Base-by-base conservation (phyloP, 2,888 invertebrate species). In the Cryptus armator region DNA sequence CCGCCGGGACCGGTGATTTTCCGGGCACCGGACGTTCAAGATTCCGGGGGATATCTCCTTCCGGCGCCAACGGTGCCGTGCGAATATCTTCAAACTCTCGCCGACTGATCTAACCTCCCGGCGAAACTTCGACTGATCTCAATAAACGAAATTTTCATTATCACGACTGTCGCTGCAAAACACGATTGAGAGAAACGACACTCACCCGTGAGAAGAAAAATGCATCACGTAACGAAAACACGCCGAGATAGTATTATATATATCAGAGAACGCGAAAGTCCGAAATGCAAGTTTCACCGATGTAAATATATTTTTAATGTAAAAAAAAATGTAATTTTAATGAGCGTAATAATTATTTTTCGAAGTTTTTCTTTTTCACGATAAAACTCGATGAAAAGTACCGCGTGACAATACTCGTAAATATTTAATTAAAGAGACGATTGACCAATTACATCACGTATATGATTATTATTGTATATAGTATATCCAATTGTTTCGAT, bases 1-100 rank as follows among this genome's bases (percentile, higher is more conserved):
- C 95, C 95, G 0, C 96, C 96, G 7, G 94, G 95, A 9, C 95
- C 95, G 0, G 91, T 93, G 6, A 92, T 91, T 3, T 89, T 93
- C 68, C 91, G 92, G 37, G 94, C 95, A 10, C 92, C 94, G 4
- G 95, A 95, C 83, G 91, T 94, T 32, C 94, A 96, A 86, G 97
- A 97, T 90, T 95, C 95, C 0, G 96, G 96, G 32, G 97, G 96
- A 12, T 97, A 97, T 92, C 93, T 97, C 87, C 94, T 96, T 66
- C 96, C 97, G 0, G 94, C 95, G 37, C 95, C 94, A 12, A 94
- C 95, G 3, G 93, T 94, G 16, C 94, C 94, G 0, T 94, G 94
- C 43, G 95, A 96, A 88, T 96, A 96, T 90, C 91, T 96, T 81
- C 95, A 95, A 87, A 94, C 96, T 2, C 91, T 96, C 76, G 82